Evolutionary conservation across 2,797 vertebrate genomes (phyloP), one percentile per base, ranked within the genome.

Genomic region (Micromesistius poutassou): DNA sequence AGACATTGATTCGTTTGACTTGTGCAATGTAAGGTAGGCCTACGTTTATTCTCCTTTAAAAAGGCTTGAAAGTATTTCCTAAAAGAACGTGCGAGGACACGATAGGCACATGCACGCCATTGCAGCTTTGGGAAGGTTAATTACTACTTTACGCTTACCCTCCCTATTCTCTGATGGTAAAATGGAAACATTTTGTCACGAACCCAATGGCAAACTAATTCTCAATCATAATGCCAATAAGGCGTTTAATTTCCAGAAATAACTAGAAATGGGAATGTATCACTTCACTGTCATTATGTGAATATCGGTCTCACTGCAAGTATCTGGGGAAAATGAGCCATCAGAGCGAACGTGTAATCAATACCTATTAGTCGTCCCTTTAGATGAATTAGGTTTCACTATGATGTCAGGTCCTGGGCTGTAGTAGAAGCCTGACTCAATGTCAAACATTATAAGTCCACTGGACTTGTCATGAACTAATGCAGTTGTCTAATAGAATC

Each of bases 331-430:
- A 73, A 9, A 12, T 73, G 86, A 84, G 85, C 88, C 80, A 82
- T 79, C 77, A 66, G 36, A 82, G 68, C 72, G 74, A 75, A 71
- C 72, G 22, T 79, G 87, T 89, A 90, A 93, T 93, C 92, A 91
- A 93, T 93, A 91, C 90, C 92, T 92, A 93, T 93, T 93, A 93
- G 90, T 76, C 78, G 46, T 88, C 84, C 90, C 91, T 91, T 91
- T 89, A 88, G 84, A 90, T 87, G 90, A 89, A 87, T 92, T 88
- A 91, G 89, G 91, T 93, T 92, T 92, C 92, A 89, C 90, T 85
- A 88, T 91, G 87, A 90, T 87, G 89, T 89, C 88, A 85, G 87
- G 87, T 71, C 80, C n/a, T n/a, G 79, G 85, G 85, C 89, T n/a
- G n/a, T n/a, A n/a, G n/a, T n/a, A n/a, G n/a, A n/a, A n/a, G n/a